Percentiles rank a stretch among this genome's conserved stretches.
phyloP scores from a whole-genome alignment of 1,140 invertebrate genomes.

The Drosophila ambigua region DNA sequence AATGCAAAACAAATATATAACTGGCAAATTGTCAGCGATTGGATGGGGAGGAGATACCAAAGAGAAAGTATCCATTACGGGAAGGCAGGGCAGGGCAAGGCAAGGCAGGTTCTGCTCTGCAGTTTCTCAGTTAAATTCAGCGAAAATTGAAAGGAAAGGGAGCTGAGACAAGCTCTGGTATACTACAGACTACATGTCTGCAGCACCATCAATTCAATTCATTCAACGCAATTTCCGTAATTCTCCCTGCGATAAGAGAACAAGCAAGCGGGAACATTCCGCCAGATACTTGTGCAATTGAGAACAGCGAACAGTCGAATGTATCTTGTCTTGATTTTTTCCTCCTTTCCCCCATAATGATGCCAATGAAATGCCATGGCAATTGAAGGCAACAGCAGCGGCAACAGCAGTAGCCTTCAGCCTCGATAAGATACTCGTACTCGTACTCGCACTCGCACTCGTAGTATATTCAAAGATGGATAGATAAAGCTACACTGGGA shows the following conservation, averaged over 20 bases:
- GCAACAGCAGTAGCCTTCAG: slow-evolving; percentile 7
- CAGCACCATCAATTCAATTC: slow-evolving; percentile 34
- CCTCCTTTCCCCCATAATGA: slow-evolving; percentile 45
- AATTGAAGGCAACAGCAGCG: slow-evolving; percentile 35
- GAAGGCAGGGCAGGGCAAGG: not conserved
- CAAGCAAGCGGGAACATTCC: slow-evolving; percentile 17
- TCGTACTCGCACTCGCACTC: not conserved
- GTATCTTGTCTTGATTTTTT: slow-evolving; percentile 38
- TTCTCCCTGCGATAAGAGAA: slow-evolving; percentile 35
- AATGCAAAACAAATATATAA: slow-evolving; percentile 77
- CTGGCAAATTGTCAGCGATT: slow-evolving; percentile 49
- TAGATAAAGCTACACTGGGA: slow-evolving; percentile 8
- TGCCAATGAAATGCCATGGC: slow-evolving; percentile 52
- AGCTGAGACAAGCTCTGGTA: not conserved
- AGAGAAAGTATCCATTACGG: slow-evolving; percentile 51
- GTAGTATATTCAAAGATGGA: slow-evolving; percentile 36
- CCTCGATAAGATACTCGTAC: slow-evolving; percentile 30
- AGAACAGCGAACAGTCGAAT: slow-evolving; percentile 34
- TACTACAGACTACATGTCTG: no score
- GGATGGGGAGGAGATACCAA: slow-evolving; percentile 15
- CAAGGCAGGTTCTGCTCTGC: slow-evolving; percentile 24
- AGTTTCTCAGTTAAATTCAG: slow-evolving; percentile 22
- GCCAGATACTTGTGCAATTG: slow-evolving; percentile 15
- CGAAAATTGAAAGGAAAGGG: slow-evolving; percentile 19
- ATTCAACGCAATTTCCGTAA: slow-evolving; percentile 43